Percentiles rank a stretch among this genome's conserved stretches.
Evolutionary conservation across 2,113 vertebrate genomes (phyloP).

Genomic region (Hippocampus zosterae): DNA sequence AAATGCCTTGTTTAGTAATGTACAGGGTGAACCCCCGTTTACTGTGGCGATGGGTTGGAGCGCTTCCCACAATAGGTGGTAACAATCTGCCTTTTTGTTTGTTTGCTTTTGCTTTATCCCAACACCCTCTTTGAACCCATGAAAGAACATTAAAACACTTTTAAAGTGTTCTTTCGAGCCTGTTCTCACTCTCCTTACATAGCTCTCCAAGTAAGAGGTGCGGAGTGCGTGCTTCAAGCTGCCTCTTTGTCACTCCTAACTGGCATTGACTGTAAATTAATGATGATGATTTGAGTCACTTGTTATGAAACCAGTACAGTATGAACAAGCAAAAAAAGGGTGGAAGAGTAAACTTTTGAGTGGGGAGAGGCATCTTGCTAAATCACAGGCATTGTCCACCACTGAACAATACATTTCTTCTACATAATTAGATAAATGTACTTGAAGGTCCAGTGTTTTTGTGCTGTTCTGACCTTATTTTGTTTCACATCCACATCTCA

Average conservation of each 20-base stretch:
- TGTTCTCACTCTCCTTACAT: too few relatives aligned
- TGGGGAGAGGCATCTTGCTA: not conserved
- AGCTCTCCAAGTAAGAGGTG: too few relatives aligned
- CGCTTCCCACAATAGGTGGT: too few relatives aligned
- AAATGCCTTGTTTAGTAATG: too few relatives aligned
- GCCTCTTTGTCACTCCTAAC: not conserved
- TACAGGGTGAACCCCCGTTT: too few relatives aligned
- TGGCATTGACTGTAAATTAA: not conserved
- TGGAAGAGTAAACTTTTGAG: not conserved
- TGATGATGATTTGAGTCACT: not conserved
- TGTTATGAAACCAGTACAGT: not conserved
- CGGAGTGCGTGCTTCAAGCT: not conserved
- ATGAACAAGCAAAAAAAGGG: not conserved
- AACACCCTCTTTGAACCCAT: too few relatives aligned
- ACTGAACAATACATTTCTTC: not conserved
- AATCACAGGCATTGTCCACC: constrained; percentile 20
- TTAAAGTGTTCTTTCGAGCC: too few relatives aligned
- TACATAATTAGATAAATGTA: not conserved
- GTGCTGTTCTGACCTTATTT: not conserved
- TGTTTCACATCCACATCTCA: not conserved
- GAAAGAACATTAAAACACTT: too few relatives aligned
- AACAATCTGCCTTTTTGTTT: too few relatives aligned
- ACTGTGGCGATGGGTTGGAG: too few relatives aligned
- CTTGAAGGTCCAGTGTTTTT: not conserved
- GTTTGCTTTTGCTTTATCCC: too few relatives aligned